phyloP scores from a whole-genome alignment of 92 coral and sea anemone species.

The Pocillopora grandis region DNA sequence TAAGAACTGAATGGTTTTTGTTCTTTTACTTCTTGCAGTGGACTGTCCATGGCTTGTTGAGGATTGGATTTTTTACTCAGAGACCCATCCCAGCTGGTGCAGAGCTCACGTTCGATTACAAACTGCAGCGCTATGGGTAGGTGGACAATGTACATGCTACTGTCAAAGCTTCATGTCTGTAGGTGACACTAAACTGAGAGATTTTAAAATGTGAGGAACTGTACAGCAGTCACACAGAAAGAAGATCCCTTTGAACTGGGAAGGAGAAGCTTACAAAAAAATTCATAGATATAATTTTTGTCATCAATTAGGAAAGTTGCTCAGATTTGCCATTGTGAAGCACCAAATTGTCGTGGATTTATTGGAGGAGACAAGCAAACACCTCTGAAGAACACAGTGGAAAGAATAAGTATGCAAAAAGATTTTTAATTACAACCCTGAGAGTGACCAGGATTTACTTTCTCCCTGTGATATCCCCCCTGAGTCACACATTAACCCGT shows the following conservation, averaged over 20 bases:
- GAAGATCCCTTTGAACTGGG: no score
- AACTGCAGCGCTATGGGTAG: constrained; percentile 97
- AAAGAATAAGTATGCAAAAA: constrained; percentile 63
- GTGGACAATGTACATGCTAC: constrained; percentile 8
- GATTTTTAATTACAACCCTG: no score
- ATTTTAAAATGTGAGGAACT: no score
- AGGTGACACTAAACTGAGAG: no score
- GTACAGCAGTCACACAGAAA: no score
- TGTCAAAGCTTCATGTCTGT: no score
- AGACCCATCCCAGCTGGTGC: constrained; percentile 73
- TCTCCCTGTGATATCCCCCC: no score
- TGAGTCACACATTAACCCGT: no score
- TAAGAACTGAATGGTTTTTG: no score
- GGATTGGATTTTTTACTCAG: constrained; percentile 92
- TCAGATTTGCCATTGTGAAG: constrained; percentile 86
- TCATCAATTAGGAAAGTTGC: constrained; percentile 77
- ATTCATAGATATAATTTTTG: neutral
- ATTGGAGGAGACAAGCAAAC: constrained; percentile 99
- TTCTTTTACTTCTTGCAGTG: constrained; percentile 58
- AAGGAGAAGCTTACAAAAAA: neutral
- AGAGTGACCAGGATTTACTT: no score
- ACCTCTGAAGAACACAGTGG: constrained; percentile 86
- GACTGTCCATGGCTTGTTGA: constrained; percentile 94
- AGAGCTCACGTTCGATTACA: constrained; percentile 96
- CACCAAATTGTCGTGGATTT: constrained; percentile 89